phyloP scores from a whole-genome alignment of 37 sponge, comb jelly and placozoan species.

The Agelas oroides region DNA sequence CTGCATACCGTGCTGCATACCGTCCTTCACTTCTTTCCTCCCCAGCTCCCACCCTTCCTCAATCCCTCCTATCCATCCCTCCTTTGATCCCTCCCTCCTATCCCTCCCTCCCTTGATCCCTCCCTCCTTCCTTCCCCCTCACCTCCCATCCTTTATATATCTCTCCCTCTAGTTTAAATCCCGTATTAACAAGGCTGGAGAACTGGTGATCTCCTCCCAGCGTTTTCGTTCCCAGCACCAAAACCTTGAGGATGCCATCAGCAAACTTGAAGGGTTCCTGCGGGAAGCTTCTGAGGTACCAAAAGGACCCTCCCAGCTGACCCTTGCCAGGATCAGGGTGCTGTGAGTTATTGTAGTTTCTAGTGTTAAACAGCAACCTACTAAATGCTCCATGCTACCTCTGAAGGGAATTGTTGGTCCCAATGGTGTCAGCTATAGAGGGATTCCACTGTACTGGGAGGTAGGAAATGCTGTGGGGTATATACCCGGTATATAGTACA shows the following conservation, averaged over 20 bases:
- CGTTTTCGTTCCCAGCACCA: constrained; percentile 63
- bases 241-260: constrained; percentile 81
- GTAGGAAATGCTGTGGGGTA: not conserved
- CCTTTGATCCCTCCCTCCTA: too few species aligned
- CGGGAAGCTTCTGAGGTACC: constrained; percentile 79
- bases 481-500: too few species aligned
- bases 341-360: constrained; percentile 79
- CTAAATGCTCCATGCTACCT: not conserved
- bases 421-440: too few species aligned
- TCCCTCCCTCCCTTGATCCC: not conserved
- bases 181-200: constrained; percentile 78
- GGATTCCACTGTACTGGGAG: not conserved
- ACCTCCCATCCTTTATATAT: too few species aligned
- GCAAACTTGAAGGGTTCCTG: constrained; percentile 44
- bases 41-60: not conserved
- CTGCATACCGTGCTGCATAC: too few species aligned
- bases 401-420: too few species aligned
- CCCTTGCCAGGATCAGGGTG: constrained; percentile 62
- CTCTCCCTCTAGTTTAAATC: constrained; percentile 77
- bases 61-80: too few species aligned
- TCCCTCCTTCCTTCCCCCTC: too few species aligned
- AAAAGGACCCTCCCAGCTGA: constrained; percentile 66
- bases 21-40: not conserved
- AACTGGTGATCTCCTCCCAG: constrained; percentile 75
- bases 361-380: too few species aligned